Conservation (phyloP, 1,140 invertebrate genomes). For the Philaenus spumarius region DNA sequence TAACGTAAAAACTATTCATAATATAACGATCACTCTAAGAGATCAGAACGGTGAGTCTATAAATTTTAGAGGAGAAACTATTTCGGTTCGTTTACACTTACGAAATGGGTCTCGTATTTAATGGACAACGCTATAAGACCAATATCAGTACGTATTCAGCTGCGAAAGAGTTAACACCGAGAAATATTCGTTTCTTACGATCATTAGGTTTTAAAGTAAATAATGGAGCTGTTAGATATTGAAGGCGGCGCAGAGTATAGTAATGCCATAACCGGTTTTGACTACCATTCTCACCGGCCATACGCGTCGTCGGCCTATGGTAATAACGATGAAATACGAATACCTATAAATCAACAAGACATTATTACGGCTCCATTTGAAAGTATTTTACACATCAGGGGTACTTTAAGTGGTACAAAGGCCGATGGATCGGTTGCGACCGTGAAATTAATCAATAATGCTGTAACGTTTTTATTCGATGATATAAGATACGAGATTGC, state of each 20-base stretch:
- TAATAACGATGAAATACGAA: conserved; percentile 27
- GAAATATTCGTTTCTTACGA: conserved; percentile 25
- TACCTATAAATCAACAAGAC: conserved; percentile 37
- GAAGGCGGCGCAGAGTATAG: conserved; percentile 24
- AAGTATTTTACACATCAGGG: conserved; percentile 35
- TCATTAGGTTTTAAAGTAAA: conserved; percentile 24
- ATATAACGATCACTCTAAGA: conserved; percentile 22
- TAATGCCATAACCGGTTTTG: conserved; percentile 34
- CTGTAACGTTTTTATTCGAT: conserved; percentile 37
- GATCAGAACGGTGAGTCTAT: conserved; percentile 21
- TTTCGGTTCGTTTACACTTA: conserved; percentile 24
- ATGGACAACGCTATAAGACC: background rate
- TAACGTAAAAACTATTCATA: conserved; percentile 18
- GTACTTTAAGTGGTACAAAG: conserved; percentile 11
- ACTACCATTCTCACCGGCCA: conserved; percentile 36
- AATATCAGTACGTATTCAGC: background rate
- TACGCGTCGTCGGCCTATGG: conserved; percentile 33
- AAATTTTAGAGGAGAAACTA: conserved; percentile 24
- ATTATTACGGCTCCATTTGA: conserved; percentile 32
- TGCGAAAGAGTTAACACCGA: conserved; percentile 17
- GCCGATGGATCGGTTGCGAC: background rate
- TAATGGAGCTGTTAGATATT: conserved; percentile 28
- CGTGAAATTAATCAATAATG: conserved; percentile 10
- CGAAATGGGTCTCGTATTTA: conserved; percentile 22
- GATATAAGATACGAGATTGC: conserved; percentile 42